Evolutionary conservation across 2,113 vertebrate genomes (phyloP), one percentile per base, ranked within the genome.

Genomic region (Menidia beryllina): DNA sequence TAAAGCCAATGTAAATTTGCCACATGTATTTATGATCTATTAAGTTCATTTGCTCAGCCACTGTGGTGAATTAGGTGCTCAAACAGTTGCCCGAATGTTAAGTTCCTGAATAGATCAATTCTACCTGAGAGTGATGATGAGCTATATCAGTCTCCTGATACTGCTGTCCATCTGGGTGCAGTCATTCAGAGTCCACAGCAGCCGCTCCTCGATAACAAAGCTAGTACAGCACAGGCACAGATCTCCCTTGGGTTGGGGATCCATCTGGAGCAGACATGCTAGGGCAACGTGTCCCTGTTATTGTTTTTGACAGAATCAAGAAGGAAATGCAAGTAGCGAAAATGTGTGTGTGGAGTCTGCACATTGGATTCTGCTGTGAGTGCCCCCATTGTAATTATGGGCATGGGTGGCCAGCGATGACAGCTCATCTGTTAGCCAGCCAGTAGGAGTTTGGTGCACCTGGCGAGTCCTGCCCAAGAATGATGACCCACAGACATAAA

Each of bases 341-440:
- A 90, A 75, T 86, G 75, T 54, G 74, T 65, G 34, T 15, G 63
- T 70, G 62, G 70, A 78, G 73, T 56, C 60, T 77, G 79, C 82
- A 61, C 66, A 51, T 90, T 79, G 73, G 69, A 80, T 83, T 86
- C 74, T 84, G 62, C 85, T 92, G 92, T 88, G 88, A 88, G 43
- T 74, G 75, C 69, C 89, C 85, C 78, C 86, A 50, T 76, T 86
- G 83, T 91, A 91, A 93, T 94, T 93, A 93, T 85, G 87, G 88
- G 90, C 91, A 87, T 88, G 90, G 91, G 84, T 93, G 89, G 89
- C 81, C 88, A 79, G 85, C 85, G 84, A 88, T 92, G 92, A 93
- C 91, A 91, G 91, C 93, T 94, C 91, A 91, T 91, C 88, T 91
- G 88, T 91, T 92, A 85, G 88, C 82, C 79, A 85, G 89, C 77